Percentiles rank a stretch among this genome's conserved stretches.
phyloP scores from a whole-genome alignment of 1,140 invertebrate species.

The Lordiphosa collinella region DNA sequence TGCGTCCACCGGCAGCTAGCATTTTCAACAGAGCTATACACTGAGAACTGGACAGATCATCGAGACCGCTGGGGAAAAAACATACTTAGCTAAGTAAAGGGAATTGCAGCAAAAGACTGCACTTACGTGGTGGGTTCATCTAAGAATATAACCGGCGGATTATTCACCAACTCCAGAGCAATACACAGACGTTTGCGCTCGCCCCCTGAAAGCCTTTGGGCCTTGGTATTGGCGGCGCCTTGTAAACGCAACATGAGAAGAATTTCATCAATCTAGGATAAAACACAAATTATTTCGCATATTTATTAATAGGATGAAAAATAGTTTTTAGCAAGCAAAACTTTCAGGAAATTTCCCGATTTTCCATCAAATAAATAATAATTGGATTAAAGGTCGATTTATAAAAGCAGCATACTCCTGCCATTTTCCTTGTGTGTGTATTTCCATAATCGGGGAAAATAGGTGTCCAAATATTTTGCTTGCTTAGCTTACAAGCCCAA shows the following conservation, averaged over 20 bases:
- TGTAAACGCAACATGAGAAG: slow-evolving; percentile 84
- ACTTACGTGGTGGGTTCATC: slow-evolving; percentile 92
- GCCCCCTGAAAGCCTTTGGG: slow-evolving; percentile 91
- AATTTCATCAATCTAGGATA: slow-evolving; percentile 84
- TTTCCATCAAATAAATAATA: no score
- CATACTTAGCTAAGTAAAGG: background rate
- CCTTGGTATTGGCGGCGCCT: slow-evolving; percentile 85
- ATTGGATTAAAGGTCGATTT: no score
- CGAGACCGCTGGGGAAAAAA: slow-evolving; percentile 82
- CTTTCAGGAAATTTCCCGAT: no score
- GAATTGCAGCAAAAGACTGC: background rate
- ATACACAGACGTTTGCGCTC: slow-evolving; percentile 95
- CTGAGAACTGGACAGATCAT: slow-evolving; percentile 88
- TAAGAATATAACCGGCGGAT: slow-evolving; percentile 94
- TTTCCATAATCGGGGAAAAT: no score
- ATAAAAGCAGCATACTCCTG: no score
- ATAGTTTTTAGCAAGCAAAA: no score
- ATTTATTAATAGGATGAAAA: no score
- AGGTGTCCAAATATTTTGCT: no score
- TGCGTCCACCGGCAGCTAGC: slow-evolving; percentile 89
- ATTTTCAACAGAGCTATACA: slow-evolving; percentile 87
- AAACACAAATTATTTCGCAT: no score
- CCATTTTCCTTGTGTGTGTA: no score
- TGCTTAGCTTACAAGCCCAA: no score
- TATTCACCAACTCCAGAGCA: slow-evolving; percentile 95